Percentiles rank a stretch among this genome's conserved stretches.
Conservation (phyloP, 2,113 vertebrate genomes). For the Onychostruthus taczanowskii region DNA sequence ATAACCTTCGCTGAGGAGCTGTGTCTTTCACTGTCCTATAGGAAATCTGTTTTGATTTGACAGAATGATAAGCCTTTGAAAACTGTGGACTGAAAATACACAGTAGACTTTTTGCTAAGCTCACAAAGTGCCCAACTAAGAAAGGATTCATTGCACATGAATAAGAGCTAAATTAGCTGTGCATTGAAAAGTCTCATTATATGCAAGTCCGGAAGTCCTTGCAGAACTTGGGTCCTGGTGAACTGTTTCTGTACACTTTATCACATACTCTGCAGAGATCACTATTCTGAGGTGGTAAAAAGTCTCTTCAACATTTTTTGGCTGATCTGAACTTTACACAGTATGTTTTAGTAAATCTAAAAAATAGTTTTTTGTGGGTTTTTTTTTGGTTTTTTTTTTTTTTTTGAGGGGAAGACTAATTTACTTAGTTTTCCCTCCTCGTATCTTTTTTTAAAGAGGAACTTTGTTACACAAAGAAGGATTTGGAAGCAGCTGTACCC, state of each 20-base stretch:
- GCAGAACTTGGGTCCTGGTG: not conserved
- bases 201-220: not conserved
- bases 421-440: not conserved
- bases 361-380: accelerated
- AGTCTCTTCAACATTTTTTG: not conserved
- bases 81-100: not conserved
- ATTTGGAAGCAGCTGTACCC: not conserved
- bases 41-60: constrained; percentile 9
- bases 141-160: constrained; percentile 21
- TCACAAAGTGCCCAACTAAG: not conserved
- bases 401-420: not conserved
- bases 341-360: not conserved
- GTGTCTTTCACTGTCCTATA: not conserved
- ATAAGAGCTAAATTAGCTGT: constrained; percentile 36
- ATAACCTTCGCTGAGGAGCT: not conserved
- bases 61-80: constrained; percentile 40
- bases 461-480: not conserved
- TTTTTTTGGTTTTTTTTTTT: not conserved
- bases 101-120: not conserved
- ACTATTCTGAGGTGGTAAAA: not conserved
- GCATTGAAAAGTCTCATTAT: not conserved
- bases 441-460: not conserved
- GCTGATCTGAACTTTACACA: not conserved
- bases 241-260: not conserved
- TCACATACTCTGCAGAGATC: not conserved